Percentiles rank a stretch among this genome's conserved stretches.
Evolutionary conservation across 92 coral and sea anemone genomes (phyloP).

Genomic region (Diadumene lineata): DNA sequence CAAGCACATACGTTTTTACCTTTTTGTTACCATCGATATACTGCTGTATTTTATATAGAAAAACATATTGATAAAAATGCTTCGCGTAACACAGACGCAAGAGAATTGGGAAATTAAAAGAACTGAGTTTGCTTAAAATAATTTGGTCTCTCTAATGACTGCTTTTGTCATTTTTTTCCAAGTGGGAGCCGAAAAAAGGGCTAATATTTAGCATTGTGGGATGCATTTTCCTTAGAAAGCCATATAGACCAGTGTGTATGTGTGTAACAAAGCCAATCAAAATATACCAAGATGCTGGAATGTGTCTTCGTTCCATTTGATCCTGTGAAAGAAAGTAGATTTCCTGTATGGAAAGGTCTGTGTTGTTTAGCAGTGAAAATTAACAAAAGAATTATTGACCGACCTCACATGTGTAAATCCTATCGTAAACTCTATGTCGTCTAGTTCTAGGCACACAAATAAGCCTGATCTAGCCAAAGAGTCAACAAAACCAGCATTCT

Average conservation of each 20-base stretch:
- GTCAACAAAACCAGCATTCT: constrained; percentile 53
- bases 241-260: not conserved
- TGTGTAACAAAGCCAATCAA: not conserved
- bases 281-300: constrained; percentile 4
- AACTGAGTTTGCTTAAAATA: no score
- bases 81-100: no score
- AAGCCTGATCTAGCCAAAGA: constrained; percentile 31
- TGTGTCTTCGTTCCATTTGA: constrained; percentile 30
- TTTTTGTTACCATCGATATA: no score
- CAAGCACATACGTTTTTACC: no score
- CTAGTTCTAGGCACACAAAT: constrained; percentile 17
- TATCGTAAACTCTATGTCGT: constrained; percentile 11
- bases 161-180: no score
- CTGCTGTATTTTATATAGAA: no score
- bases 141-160: no score
- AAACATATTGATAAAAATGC: no score
- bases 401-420: constrained; percentile 48
- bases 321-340: constrained; percentile 46
- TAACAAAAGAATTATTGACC: constrained; percentile 30
- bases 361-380: constrained; percentile 31
- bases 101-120: no score
- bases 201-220: not conserved
- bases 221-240: not conserved
- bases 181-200: no score
- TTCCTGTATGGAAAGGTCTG: constrained; percentile 63